Evolutionary conservation across 2,797 vertebrate genomes (phyloP).

Genomic region (Melanotaenia nigrans): DNA sequence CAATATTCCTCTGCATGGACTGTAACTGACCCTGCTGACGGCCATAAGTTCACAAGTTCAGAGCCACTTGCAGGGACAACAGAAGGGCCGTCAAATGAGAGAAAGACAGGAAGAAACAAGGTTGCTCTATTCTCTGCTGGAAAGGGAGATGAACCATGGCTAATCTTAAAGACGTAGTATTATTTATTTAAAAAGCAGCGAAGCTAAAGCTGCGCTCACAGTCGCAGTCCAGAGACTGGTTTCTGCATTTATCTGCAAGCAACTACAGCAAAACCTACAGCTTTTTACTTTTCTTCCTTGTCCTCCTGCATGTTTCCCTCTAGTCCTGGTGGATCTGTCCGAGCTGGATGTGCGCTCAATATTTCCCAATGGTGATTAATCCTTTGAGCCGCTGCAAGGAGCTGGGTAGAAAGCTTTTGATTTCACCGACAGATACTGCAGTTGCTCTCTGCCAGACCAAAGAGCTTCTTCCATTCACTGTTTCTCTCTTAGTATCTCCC

Average conservation of each 20-base stretch:
- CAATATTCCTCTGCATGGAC: constrained; percentile 49
- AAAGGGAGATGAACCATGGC: constrained; percentile 79
- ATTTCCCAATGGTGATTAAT: constrained; percentile 83
- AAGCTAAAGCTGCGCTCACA: constrained; percentile 76
- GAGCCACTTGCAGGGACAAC: constrained; percentile 39
- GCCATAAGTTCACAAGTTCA: constrained; percentile 80
- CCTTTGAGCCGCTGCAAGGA: constrained; percentile 68
- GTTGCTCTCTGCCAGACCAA: constrained; percentile 57
- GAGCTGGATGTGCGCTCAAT: constrained; percentile 76
- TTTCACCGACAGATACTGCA: constrained; percentile 76
- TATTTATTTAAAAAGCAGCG: constrained; percentile 85
- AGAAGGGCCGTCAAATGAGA: constrained; percentile 54
- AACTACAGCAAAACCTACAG: constrained; percentile 59
- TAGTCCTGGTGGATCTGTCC: constrained; percentile 54
- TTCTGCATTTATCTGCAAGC: constrained; percentile 71
- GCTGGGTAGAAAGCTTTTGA: constrained; percentile 66
- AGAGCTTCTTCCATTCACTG: constrained; percentile 50
- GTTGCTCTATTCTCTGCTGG: constrained; percentile 69
- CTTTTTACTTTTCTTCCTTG: constrained; percentile 62
- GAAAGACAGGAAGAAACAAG: constrained; percentile 58
- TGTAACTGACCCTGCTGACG: constrained; percentile 47
- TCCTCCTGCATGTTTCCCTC: constrained; percentile 46
- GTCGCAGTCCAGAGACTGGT: constrained; percentile 67
- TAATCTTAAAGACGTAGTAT: constrained; percentile 83
- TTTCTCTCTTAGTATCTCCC: constrained; percentile 26